Percentiles rank a stretch among this genome's conserved stretches.
Conservation (phyloP, 2,888 invertebrate species). For the Notodonta ziczac region DNA sequence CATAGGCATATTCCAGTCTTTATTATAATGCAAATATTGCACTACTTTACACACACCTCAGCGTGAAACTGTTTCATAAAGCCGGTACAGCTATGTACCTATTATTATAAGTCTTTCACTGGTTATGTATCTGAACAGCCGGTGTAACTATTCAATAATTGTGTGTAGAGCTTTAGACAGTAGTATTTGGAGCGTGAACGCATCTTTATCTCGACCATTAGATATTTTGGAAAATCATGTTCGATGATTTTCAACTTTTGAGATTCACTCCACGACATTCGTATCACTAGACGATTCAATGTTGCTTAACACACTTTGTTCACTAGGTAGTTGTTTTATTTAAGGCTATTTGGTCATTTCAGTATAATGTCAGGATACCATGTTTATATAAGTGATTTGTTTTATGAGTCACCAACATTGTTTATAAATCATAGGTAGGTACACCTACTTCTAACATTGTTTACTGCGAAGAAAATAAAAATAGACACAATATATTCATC, state of each 20-base stretch:
- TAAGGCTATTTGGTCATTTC: too few species aligned
- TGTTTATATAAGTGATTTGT: too few species aligned
- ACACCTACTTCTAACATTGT: neutral
- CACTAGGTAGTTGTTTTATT: too few species aligned
- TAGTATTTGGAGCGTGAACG: constrained; percentile 51
- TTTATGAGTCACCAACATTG: neutral
- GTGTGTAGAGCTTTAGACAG: constrained; percentile 39
- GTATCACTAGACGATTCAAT: too few species aligned
- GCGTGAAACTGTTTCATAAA: too few species aligned
- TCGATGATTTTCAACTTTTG: constrained; percentile 7
- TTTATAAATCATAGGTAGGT: neutral
- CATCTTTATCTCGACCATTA: constrained; percentile 35
- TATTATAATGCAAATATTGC: too few species aligned
- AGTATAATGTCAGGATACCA: too few species aligned
- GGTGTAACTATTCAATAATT: constrained; percentile 44
- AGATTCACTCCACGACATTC: neutral
- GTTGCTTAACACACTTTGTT: too few species aligned
- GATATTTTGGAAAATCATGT: constrained; percentile 26
- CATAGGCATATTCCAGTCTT: too few species aligned
- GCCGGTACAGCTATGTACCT: too few species aligned
- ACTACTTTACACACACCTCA: too few species aligned
- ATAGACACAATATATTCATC: neutral
- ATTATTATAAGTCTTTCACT: constrained; percentile 37
- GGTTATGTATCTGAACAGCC: constrained; percentile 33
- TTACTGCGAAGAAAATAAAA: neutral